These are phyloP conservation scores for Atta colombica DNA, from an alignment of 1,140 invertebrate genomes.

Conservation along the genomic window DNA sequence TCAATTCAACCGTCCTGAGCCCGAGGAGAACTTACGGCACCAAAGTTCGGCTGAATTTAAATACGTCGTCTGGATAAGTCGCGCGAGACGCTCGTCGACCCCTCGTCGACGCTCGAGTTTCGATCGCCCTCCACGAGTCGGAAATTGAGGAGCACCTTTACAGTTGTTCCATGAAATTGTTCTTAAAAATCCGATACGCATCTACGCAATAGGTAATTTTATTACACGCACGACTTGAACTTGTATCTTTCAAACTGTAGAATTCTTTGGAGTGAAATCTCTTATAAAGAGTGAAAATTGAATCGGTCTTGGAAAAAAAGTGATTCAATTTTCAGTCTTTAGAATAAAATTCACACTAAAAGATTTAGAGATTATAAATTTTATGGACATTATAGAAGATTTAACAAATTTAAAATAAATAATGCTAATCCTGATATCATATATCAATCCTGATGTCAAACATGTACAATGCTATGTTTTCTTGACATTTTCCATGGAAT, in stretches of 20 bases:
- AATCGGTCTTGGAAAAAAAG: too few species aligned
- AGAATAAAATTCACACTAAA: too few species aligned
- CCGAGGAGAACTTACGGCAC: slow-evolving; percentile 75
- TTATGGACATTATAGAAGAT: background rate
- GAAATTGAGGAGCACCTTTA: slow-evolving; percentile 23
- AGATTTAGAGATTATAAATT: background rate
- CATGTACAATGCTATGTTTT: background rate
- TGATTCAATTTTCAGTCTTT: too few species aligned
- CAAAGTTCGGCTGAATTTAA: slow-evolving; percentile 82
- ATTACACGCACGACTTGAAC: background rate
- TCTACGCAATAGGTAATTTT: background rate
- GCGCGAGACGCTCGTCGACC: slow-evolving; percentile 64
- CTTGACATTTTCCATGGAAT: background rate
- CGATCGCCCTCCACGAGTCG: slow-evolving; percentile 17
- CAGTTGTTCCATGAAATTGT: slow-evolving; percentile 11
- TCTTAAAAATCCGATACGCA: background rate
- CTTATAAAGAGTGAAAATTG: too few species aligned
- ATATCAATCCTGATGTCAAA: background rate
- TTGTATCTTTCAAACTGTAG: background rate
- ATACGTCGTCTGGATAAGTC: slow-evolving; percentile 78
- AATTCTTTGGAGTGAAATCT: too few species aligned
- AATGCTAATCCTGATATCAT: too few species aligned
- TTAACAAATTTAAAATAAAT: background rate
- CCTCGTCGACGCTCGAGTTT: slow-evolving; percentile 38
- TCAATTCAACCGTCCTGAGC: slow-evolving; percentile 80